Percentiles rank a stretch among this genome's conserved stretches.
Evolutionary conservation across 2,113 vertebrate genomes (phyloP).

Genomic region (Mesocricetus auratus): DNA sequence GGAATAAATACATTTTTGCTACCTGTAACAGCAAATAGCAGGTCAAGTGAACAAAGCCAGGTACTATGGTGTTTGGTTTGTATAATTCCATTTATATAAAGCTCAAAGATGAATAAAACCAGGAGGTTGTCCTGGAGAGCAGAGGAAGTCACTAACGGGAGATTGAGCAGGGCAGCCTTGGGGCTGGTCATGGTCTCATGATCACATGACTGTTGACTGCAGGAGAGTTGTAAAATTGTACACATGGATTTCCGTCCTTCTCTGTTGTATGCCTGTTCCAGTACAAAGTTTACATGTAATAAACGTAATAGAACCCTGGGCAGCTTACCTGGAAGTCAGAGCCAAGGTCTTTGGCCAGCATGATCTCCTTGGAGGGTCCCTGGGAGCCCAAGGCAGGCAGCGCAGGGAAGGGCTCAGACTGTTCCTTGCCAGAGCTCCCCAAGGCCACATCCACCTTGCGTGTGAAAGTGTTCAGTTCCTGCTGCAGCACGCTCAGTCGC

Average conservation of each 20-base stretch:
- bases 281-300: not conserved
- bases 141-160: not conserved
- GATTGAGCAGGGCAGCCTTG: not conserved
- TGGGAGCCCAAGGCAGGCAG: conserved; percentile 81
- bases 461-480: conserved; percentile 92
- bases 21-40: not conserved
- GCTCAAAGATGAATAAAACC: not conserved
- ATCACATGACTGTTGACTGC: not conserved
- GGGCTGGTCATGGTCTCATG: not conserved
- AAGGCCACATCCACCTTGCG: conserved; percentile 90
- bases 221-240: not conserved
- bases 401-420: conserved; percentile 85
- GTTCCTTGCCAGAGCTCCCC: conserved; percentile 86
- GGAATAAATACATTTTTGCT: not conserved
- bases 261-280: not conserved
- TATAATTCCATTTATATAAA: not conserved
- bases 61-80: not conserved
- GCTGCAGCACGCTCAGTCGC: conserved; percentile 92
- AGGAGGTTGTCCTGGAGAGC: not conserved
- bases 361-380: conserved; percentile 85
- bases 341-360: conserved; percentile 85
- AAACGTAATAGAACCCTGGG: not conserved
- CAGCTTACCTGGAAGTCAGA: conserved; percentile 91
- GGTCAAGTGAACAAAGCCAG: not conserved
- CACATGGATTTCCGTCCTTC: not conserved